Evolutionary conservation across 1,140 invertebrate genomes (phyloP).

Genomic region (Drosophila varians): DNA sequence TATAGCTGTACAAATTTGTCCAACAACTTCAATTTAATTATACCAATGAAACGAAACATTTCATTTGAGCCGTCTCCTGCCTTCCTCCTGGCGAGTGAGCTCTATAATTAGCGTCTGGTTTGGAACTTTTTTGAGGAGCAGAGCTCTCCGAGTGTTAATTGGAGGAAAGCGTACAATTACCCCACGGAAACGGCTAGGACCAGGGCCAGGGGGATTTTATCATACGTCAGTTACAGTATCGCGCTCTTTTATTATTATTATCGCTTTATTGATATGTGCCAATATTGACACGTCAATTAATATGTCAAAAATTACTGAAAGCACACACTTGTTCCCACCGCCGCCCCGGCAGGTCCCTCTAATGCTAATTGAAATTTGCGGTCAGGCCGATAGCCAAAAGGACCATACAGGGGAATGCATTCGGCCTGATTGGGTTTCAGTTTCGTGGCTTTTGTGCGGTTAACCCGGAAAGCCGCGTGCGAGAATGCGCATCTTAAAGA

Average conservation of each 20-base stretch:
- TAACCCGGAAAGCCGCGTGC: slow-evolving; percentile 37
- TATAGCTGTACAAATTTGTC: slow-evolving; percentile 76
- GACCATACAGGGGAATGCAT: slow-evolving; percentile 3
- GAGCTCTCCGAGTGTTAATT: slow-evolving; percentile 56
- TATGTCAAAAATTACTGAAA: slow-evolving; percentile 43
- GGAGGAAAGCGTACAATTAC: slow-evolving; percentile 25
- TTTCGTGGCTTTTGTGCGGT: slow-evolving; percentile 31
- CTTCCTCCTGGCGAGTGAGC: slow-evolving; percentile 26
- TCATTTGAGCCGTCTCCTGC: slow-evolving; percentile 31
- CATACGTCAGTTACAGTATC: neutral
- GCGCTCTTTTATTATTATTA: slow-evolving; percentile 7
- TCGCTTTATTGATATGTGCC: slow-evolving; percentile 58
- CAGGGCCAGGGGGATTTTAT: no score
- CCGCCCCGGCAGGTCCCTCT: slow-evolving; percentile 4
- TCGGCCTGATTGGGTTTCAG: slow-evolving; percentile 35
- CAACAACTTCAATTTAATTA: slow-evolving; percentile 75
- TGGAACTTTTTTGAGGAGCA: slow-evolving; percentile 10
- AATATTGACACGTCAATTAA: slow-evolving; percentile 71
- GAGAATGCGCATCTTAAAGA: slow-evolving; percentile 32
- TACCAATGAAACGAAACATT: slow-evolving; percentile 62
- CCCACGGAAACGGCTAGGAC: no score
- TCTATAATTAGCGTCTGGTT: slow-evolving; percentile 64
- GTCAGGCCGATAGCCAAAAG: slow-evolving; percentile 11
- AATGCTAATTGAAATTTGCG: slow-evolving; percentile 71
- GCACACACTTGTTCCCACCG: no score